Evolutionary conservation across 2,888 invertebrate species (phyloP).

Genomic region (Phymatocera aterrima): DNA sequence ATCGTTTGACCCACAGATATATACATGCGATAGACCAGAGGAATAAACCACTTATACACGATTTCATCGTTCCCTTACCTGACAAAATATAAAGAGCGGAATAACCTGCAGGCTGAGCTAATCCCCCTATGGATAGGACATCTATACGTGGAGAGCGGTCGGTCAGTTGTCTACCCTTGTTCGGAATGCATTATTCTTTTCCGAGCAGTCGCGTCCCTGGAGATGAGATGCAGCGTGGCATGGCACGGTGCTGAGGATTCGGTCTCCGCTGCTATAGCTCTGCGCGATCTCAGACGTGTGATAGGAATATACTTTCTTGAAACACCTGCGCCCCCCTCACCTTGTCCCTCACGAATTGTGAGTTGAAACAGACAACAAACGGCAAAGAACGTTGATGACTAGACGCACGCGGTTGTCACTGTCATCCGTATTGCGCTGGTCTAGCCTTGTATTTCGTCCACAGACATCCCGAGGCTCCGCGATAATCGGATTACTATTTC

Average conservation of each 20-base stretch:
- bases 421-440: neutral
- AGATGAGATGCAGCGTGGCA: slow-evolving; percentile 15
- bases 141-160: slow-evolving; percentile 38
- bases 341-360: neutral
- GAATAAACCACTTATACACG: slow-evolving; percentile 40
- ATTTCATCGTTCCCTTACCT: slow-evolving; percentile 39
- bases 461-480: neutral
- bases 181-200: slow-evolving; percentile 45
- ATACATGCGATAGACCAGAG: slow-evolving; percentile 16
- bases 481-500: slow-evolving; percentile 29
- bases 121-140: slow-evolving; percentile 39
- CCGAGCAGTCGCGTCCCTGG: slow-evolving; percentile 16
- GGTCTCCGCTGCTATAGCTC: too few species aligned
- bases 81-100: slow-evolving; percentile 36
- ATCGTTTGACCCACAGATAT: neutral
- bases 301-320: slow-evolving; percentile 38
- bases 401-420: slow-evolving; percentile 38
- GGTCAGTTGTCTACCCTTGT: slow-evolving; percentile 45
- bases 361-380: neutral
- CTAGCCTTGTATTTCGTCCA: too few species aligned
- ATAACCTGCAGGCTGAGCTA: slow-evolving; percentile 23
- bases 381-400: slow-evolving; percentile 22
- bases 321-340: slow-evolving; percentile 27
- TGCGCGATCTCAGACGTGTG: slow-evolving; percentile 38
- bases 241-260: slow-evolving; percentile 14